Conservation (phyloP, 2,888 invertebrate species). For the Blera fallax region DNA sequence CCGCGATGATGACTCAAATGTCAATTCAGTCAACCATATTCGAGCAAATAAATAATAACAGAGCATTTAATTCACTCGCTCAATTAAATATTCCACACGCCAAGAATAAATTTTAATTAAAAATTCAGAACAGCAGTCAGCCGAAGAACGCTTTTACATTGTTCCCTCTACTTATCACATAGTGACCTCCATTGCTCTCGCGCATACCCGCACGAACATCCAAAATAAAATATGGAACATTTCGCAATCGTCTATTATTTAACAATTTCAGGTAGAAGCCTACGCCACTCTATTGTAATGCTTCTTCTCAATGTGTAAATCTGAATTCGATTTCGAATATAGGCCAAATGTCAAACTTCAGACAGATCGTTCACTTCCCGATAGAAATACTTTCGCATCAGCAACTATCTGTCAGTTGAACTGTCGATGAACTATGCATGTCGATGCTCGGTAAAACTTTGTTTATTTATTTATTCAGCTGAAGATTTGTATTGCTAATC, state of each 20-base stretch:
- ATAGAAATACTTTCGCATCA: not conserved
- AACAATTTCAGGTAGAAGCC: not conserved
- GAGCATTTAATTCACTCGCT: not conserved
- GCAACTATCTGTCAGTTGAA: not conserved
- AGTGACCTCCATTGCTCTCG: not conserved
- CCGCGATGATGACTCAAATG: constrained; percentile 7
- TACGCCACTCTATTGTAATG: not conserved
- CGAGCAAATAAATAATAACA: not conserved
- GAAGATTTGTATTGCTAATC: constrained; percentile 21
- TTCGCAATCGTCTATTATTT: not conserved
- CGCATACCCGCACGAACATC: not conserved
- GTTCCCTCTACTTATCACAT: not conserved
- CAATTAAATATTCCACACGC: constrained; percentile 20
- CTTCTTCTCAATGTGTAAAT: not conserved
- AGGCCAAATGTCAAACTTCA: constrained; percentile 26
- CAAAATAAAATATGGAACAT: not conserved
- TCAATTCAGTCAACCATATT: not conserved
- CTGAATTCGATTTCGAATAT: not conserved
- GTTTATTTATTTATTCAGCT: constrained; percentile 32
- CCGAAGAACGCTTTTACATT: not conserved
- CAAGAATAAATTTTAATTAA: constrained; percentile 25
- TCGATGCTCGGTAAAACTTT: not conserved
- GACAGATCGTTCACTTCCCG: constrained; percentile 22
- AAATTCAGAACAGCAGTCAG: constrained; percentile 16
- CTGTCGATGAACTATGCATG: constrained; percentile 32